These are phyloP conservation scores for Melanerpes aurifrons DNA, from an alignment of 2,113 vertebrate genomes.

Conservation along the genomic window DNA sequence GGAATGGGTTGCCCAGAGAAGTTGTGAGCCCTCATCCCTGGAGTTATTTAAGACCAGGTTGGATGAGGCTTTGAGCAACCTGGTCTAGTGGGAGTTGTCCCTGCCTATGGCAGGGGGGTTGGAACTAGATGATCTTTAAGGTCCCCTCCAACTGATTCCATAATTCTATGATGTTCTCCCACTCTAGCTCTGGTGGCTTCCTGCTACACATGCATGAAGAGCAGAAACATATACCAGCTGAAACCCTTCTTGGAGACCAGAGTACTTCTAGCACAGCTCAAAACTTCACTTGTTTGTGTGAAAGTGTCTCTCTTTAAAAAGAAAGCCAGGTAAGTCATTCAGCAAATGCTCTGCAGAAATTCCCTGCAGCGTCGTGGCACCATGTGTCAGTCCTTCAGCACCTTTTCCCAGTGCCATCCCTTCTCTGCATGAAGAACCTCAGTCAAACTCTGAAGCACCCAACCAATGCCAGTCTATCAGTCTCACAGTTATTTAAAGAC, in stretches of 20 bases:
- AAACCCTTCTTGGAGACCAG: not conserved
- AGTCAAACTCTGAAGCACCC: conserved; percentile 32
- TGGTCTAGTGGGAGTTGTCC: too few species aligned
- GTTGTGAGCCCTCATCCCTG: too few species aligned
- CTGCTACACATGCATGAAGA: rapidly evolving
- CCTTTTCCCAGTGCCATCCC: not conserved
- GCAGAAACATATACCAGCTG: not conserved
- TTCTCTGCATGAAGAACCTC: not conserved
- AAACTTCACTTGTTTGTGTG: not conserved
- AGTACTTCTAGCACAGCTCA: not conserved
- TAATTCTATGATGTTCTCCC: not conserved
- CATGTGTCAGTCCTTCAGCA: not conserved
- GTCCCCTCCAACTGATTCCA: too few species aligned
- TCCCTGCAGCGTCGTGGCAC: rapidly evolving
- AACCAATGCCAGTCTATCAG: not conserved
- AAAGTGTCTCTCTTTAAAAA: not conserved
- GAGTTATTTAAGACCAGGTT: too few species aligned
- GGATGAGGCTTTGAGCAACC: too few species aligned
- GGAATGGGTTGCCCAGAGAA: too few species aligned
- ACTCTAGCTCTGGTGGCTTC: not conserved
- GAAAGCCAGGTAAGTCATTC: not conserved
- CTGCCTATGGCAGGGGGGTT: too few species aligned
- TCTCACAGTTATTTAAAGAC: conserved; percentile 41
- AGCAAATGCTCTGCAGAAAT: not conserved
- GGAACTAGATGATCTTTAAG: too few species aligned